A percentile compares a stretch with the other conserved stretches of the same genome.
Conservation (phyloP, 1,140 invertebrate genomes). For the Apis dorsata region DNA sequence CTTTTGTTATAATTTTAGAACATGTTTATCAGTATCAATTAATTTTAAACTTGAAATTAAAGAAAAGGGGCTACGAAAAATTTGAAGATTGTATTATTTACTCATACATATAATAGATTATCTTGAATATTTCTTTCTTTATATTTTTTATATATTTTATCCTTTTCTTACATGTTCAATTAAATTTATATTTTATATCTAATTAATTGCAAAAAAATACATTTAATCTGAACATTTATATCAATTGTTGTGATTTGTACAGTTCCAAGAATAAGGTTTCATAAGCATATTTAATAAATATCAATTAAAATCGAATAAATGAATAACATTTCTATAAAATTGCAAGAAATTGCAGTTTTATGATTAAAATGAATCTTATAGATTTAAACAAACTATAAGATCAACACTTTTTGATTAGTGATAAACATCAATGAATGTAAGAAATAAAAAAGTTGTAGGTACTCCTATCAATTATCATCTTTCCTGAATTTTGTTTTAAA, state of each 20-base stretch:
- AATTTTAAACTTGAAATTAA: constrained; percentile 16
- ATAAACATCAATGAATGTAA: constrained; percentile 39
- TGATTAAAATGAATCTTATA: constrained; percentile 56
- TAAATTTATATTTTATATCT: constrained; percentile 42
- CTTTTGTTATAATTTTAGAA: constrained; percentile 16
- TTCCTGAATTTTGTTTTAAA: constrained; percentile 43
- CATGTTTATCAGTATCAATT: constrained; percentile 21
- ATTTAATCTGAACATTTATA: constrained; percentile 38
- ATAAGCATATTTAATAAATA: constrained; percentile 47
- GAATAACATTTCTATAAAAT: constrained; percentile 32
- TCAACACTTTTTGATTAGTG: constrained; percentile 17
- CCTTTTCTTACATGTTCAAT: background rate
- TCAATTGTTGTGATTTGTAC: constrained; percentile 39
- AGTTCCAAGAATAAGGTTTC: constrained; percentile 36
- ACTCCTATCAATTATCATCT: constrained; percentile 37
- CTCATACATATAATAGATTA: constrained; percentile 38
- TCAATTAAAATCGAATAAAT: constrained; percentile 44
- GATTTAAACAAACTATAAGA: constrained; percentile 41
- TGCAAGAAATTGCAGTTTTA: constrained; percentile 26
- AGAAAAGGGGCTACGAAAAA: constrained; percentile 45
- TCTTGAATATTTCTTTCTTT: background rate
- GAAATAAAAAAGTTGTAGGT: constrained; percentile 49
- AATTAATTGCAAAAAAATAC: constrained; percentile 41
- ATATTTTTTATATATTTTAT: constrained; percentile 7
- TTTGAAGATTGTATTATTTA: constrained; percentile 41